Percentiles rank a stretch among this genome's conserved stretches.
These are phyloP conservation scores for Priocnemis perturbator DNA, from an alignment of 2,888 invertebrate genomes.

Conservation along the genomic window DNA sequence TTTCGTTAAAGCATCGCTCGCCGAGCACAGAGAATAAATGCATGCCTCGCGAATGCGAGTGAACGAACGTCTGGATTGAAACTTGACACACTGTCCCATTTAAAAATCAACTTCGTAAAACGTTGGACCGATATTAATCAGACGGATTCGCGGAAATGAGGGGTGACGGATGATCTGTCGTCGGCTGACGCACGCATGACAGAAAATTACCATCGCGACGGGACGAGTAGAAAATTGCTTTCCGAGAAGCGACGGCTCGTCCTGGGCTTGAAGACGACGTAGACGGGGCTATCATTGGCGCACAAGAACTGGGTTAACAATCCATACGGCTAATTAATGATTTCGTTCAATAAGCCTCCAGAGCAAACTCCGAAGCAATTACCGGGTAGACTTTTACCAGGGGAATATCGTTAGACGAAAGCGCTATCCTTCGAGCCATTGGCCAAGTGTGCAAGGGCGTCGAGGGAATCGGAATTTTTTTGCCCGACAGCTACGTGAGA, in stretches of 20 bases:
- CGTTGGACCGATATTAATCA: too few relatives aligned
- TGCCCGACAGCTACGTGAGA: too few relatives aligned
- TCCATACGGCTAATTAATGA: slow-evolving; percentile 39
- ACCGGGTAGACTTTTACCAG: slow-evolving; percentile 7
- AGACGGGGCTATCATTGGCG: neutral
- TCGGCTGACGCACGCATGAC: too few relatives aligned
- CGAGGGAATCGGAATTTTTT: neutral
- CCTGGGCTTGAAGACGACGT: slow-evolving; percentile 1
- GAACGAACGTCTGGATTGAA: too few relatives aligned
- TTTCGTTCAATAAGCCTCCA: slow-evolving; percentile 29
- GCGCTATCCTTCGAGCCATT: neutral
- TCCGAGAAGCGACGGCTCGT: too few relatives aligned
- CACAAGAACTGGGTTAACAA: slow-evolving; percentile 35
- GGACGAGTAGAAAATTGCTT: neutral
- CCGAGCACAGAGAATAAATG: too few relatives aligned
- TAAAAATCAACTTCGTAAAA: too few relatives aligned
- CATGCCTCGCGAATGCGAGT: too few relatives aligned
- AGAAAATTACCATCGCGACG: slow-evolving; percentile 9
- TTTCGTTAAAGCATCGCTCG: too few relatives aligned
- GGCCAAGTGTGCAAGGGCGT: slow-evolving; percentile 7
- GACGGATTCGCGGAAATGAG: too few relatives aligned
- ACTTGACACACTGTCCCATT: too few relatives aligned
- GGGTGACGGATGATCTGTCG: too few relatives aligned
- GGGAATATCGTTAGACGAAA: slow-evolving; percentile 19
- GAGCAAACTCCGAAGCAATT: slow-evolving; percentile 27